A percentile compares a stretch with the other conserved stretches of the same genome.
Conservation (phyloP, 2,797 vertebrate genomes). For the Synanceia verrucosa region DNA sequence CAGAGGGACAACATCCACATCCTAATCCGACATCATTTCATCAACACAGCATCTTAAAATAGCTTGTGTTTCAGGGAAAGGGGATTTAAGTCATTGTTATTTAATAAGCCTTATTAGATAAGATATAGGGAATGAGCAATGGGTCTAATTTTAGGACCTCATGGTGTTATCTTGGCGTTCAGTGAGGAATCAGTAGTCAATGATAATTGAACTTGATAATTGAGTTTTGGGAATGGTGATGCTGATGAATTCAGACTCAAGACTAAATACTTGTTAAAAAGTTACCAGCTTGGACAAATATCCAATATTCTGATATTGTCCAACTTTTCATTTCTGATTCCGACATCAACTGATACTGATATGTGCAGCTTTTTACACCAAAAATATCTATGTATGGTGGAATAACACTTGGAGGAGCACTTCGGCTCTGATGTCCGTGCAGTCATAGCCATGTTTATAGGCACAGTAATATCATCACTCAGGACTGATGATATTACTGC, state of each 20-base stretch:
- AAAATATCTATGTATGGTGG: too few species aligned
- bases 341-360: too few species aligned
- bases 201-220: constrained; percentile 56
- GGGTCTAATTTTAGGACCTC: constrained; percentile 59
- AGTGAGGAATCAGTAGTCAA: constrained; percentile 32
- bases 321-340: too few species aligned
- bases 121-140: constrained; percentile 44
- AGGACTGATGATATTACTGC: too few species aligned
- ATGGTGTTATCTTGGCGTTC: constrained; percentile 21
- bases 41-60: constrained; percentile 45
- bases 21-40: constrained; percentile 60
- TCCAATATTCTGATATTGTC: too few species aligned
- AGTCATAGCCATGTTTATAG: too few species aligned
- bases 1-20: constrained; percentile 44
- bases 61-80: constrained; percentile 19
- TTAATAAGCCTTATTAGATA: constrained; percentile 42
- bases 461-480: too few species aligned
- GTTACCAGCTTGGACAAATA: not conserved
- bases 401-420: too few species aligned
- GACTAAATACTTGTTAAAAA: constrained; percentile 7
- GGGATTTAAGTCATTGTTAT: constrained; percentile 28
- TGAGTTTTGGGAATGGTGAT: constrained; percentile 10
- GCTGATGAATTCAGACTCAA: too few species aligned
- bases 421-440: too few species aligned
- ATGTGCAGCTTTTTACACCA: not conserved